Evolutionary conservation across 2,888 invertebrate species (phyloP).

Genomic region (Dysmachus trigonus): DNA sequence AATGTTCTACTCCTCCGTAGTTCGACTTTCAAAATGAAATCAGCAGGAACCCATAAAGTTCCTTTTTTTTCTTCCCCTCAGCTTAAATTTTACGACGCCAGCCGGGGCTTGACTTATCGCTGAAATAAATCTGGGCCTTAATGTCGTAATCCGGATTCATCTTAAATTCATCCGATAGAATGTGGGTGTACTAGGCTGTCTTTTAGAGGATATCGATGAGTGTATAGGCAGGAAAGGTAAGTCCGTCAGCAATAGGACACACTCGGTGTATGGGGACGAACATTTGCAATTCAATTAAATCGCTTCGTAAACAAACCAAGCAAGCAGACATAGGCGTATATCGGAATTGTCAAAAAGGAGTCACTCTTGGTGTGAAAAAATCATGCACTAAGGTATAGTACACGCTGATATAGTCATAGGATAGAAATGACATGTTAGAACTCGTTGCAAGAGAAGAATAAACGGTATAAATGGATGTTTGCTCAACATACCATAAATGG

Average conservation of each 20-base stretch:
- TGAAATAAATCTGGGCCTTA: background rate
- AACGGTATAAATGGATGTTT: too few species aligned
- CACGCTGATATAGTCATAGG: too few species aligned
- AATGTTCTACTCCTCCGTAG: background rate
- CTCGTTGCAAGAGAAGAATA: too few species aligned
- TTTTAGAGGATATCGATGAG: background rate
- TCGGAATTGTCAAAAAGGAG: too few species aligned
- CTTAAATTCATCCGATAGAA: background rate
- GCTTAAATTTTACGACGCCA: background rate
- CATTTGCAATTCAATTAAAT: background rate
- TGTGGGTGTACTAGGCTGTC: background rate
- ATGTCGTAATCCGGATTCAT: background rate
- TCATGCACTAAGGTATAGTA: too few species aligned
- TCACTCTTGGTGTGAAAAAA: too few species aligned
- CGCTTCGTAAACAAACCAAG: background rate
- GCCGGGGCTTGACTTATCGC: background rate
- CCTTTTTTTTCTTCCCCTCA: background rate
- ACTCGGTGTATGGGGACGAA: background rate
- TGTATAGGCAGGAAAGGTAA: background rate
- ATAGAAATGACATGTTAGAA: too few species aligned
- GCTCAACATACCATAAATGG: too few species aligned
- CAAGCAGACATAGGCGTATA: background rate
- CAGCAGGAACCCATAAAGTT: background rate
- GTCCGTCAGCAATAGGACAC: background rate
- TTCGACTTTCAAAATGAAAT: background rate